Evolutionary conservation across 2,113 vertebrate genomes (phyloP).

Genomic region (Prunella himalayana): DNA sequence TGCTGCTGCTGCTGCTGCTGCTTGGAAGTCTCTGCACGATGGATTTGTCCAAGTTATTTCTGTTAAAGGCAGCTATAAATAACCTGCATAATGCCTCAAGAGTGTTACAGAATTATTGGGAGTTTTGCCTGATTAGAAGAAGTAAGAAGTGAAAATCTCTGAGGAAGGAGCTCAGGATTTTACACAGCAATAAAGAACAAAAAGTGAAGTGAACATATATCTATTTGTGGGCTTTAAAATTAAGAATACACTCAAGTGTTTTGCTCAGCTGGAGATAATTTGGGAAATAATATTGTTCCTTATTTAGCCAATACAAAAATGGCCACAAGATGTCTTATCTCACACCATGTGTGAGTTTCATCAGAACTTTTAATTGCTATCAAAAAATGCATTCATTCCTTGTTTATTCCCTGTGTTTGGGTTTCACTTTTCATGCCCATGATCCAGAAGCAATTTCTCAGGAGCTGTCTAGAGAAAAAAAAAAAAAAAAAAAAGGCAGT

Average conservation of each 20-base stretch:
- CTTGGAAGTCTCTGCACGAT: background rate
- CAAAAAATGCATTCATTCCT: background rate
- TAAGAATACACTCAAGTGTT: background rate
- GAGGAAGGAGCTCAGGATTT: constrained; percentile 1
- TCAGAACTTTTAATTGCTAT: background rate
- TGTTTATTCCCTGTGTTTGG: background rate
- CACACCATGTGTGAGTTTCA: background rate
- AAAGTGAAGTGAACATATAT: background rate
- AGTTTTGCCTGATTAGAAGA: constrained; percentile 30
- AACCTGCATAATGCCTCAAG: background rate
- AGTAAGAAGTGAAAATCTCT: constrained; percentile 11
- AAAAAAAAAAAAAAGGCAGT: background rate
- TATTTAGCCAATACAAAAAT: background rate
- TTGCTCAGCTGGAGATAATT: background rate
- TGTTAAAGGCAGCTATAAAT: constrained; percentile 35
- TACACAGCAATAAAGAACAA: background rate
- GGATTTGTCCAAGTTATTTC: constrained; percentile 42
- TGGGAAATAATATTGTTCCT: background rate
- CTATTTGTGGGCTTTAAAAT: background rate
- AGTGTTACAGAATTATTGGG: background rate
- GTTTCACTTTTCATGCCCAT: background rate
- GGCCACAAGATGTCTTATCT: background rate
- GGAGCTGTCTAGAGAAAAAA: background rate
- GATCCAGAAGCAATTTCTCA: background rate
- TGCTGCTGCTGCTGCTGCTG: background rate